phyloP scores from a whole-genome alignment of 1,140 invertebrate genomes.

The Brachionus angularis region DNA sequence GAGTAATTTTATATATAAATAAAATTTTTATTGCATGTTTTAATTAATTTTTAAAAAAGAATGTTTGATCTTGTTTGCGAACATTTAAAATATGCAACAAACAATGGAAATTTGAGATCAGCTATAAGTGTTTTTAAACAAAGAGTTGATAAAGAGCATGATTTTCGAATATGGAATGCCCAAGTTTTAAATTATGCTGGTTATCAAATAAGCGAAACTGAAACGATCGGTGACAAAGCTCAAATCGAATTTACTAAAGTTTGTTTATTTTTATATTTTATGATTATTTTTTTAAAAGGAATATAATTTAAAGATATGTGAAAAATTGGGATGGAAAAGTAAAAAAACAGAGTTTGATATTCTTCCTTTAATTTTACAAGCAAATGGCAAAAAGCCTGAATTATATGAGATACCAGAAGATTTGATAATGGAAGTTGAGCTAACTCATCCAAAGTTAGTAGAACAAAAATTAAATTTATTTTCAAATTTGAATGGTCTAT shows the following conservation, averaged over 20 bases:
- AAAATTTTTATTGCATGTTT: not conserved
- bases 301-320: slow-evolving; percentile 67
- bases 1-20: slow-evolving; percentile 44
- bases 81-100: slow-evolving; percentile 92
- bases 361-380: slow-evolving; percentile 79
- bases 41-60: slow-evolving; percentile 76
- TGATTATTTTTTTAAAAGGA: not conserved
- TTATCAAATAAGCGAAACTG: slow-evolving; percentile 61
- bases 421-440: slow-evolving; percentile 75
- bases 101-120: slow-evolving; percentile 90
- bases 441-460: slow-evolving; percentile 72
- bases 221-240: slow-evolving; percentile 56
- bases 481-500: too few species aligned
- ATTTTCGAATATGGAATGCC: slow-evolving; percentile 82
- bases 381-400: slow-evolving; percentile 86
- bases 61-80: slow-evolving; percentile 95
- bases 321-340: slow-evolving; percentile 77
- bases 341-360: slow-evolving; percentile 73
- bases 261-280: slow-evolving; percentile 39
- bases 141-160: slow-evolving; percentile 71
- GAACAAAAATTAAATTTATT: too few species aligned
- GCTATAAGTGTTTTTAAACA: slow-evolving; percentile 89
- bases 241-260: slow-evolving; percentile 85
- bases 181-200: slow-evolving; percentile 84
- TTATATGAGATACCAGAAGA: slow-evolving; percentile 80